Percentiles rank a stretch among this genome's conserved stretches.
Evolutionary conservation across 2,888 invertebrate genomes (phyloP).

Genomic region (Alloscopus bannaensis): DNA sequence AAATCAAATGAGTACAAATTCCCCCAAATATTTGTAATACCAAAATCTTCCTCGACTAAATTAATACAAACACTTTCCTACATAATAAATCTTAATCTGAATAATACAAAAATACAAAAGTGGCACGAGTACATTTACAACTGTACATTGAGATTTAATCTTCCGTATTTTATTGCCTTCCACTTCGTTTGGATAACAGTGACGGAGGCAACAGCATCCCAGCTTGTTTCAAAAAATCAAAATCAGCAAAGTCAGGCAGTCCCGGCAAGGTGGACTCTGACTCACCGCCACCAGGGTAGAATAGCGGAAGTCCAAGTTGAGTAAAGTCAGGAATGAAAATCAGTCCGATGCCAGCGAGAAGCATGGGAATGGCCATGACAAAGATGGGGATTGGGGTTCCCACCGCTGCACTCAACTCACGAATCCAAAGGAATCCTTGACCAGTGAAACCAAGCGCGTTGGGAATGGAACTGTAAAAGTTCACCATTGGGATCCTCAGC

Average conservation of each 20-base stretch:
- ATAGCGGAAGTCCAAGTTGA: conserved; percentile 20
- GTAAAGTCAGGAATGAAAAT: conserved; percentile 54
- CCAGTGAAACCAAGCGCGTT: conserved; percentile 43
- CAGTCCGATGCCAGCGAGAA: conserved; percentile 39
- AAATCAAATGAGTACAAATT: too few relatives aligned
- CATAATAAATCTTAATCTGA: too few relatives aligned
- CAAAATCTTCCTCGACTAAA: too few relatives aligned
- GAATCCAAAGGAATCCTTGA: conserved; percentile 45
- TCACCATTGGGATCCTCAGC: conserved; percentile 34
- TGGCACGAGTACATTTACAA: too few relatives aligned
- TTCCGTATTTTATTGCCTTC: too few relatives aligned
- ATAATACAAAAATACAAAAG: too few relatives aligned
- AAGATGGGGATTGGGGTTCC: conserved; percentile 49
- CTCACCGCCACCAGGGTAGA: conserved; percentile 46
- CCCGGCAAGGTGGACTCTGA: conserved; percentile 31
- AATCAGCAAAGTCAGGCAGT: not conserved
- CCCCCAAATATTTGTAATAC: too few relatives aligned
- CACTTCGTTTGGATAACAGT: not conserved
- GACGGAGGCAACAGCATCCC: not conserved
- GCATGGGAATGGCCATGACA: conserved; percentile 24
- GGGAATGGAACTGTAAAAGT: conserved; percentile 49
- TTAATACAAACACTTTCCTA: too few relatives aligned
- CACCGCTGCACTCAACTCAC: conserved; percentile 43
- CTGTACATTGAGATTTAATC: too few relatives aligned
- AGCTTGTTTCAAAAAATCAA: conserved; percentile 22